Conservation (phyloP, 2,888 invertebrate species). For the Diaperis boleti region DNA sequence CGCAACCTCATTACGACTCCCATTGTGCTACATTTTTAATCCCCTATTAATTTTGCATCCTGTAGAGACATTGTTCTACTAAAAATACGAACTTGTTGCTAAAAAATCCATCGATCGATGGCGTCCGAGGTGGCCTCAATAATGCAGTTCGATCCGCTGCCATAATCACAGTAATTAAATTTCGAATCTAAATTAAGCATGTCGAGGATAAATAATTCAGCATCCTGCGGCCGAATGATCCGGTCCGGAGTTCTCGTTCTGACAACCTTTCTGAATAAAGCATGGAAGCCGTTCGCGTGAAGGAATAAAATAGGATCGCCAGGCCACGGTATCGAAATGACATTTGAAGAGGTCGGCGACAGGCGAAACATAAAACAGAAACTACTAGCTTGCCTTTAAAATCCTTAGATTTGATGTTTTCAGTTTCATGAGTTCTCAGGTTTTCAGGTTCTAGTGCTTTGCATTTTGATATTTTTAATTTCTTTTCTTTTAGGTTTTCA, state of each 20-base stretch:
- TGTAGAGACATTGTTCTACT: background rate
- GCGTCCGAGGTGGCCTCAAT: conserved; percentile 6
- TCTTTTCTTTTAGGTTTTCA: too few relatives aligned
- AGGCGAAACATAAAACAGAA: too few relatives aligned
- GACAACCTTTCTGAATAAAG: conserved; percentile 12
- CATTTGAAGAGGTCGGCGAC: too few relatives aligned
- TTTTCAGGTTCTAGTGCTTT: too few relatives aligned
- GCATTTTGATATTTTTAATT: too few relatives aligned
- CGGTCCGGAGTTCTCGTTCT: background rate
- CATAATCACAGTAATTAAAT: conserved; percentile 32
- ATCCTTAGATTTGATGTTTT: too few relatives aligned
- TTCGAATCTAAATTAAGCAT: conserved; percentile 21
- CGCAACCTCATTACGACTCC: too few relatives aligned
- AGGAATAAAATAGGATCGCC: background rate
- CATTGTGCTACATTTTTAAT: too few relatives aligned
- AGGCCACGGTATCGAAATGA: too few relatives aligned
- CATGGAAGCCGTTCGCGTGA: background rate
- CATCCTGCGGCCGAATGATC: conserved; percentile 12
- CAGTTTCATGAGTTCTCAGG: too few relatives aligned
- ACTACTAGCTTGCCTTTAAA: too few relatives aligned
- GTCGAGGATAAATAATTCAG: conserved; percentile 17
- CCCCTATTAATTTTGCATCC: too few relatives aligned
- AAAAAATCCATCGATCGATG: conserved; percentile 11
- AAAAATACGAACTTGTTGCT: conserved; percentile 4
- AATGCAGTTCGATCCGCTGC: conserved; percentile 9